Percentiles rank a stretch among this genome's conserved stretches.
phyloP scores from a whole-genome alignment of 2,888 invertebrate species.

The Archaeoteleia sp. region DNA sequence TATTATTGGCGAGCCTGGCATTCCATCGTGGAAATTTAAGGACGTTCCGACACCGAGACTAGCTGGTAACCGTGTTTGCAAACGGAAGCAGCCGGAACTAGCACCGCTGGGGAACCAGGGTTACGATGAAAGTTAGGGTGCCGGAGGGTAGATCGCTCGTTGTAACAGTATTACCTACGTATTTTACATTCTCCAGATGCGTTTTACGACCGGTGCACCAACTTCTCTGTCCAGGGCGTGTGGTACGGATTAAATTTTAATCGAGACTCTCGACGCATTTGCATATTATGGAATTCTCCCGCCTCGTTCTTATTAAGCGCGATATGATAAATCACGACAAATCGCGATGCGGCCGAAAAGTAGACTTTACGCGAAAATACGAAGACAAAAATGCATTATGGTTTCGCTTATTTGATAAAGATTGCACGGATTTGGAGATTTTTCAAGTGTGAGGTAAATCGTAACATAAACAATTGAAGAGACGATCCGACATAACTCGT shows the following conservation, averaged over 20 bases:
- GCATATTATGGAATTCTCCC: slow-evolving; percentile 52
- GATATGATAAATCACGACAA: slow-evolving; percentile 40
- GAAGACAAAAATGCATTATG: too few relatives aligned
- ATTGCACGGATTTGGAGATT: not conserved
- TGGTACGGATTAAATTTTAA: slow-evolving; percentile 56
- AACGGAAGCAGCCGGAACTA: slow-evolving; percentile 47
- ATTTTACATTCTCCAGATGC: slow-evolving; percentile 61
- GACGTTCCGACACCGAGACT: slow-evolving; percentile 34
- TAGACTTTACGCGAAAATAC: slow-evolving; percentile 19
- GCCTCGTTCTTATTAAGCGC: slow-evolving; percentile 45
- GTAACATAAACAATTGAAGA: slow-evolving; percentile 10
- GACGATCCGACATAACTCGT: slow-evolving; percentile 9
- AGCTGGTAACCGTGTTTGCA: slow-evolving; percentile 41
- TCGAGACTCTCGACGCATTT: slow-evolving; percentile 52
- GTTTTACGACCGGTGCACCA: slow-evolving; percentile 56
- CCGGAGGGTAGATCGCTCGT: slow-evolving; percentile 55
- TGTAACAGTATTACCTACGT: slow-evolving; percentile 58
- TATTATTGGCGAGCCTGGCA: slow-evolving; percentile 23
- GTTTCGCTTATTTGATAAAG: too few relatives aligned
- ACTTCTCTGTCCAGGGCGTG: slow-evolving; percentile 55
- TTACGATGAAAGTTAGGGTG: slow-evolving; percentile 54
- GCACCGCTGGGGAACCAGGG: slow-evolving; percentile 33
- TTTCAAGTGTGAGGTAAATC: not conserved
- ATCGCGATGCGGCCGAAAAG: slow-evolving; percentile 25
- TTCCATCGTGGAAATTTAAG: slow-evolving; percentile 40